Evolutionary conservation across 2,797 vertebrate species (phyloP).

Genomic region (Adelosebastes latens): DNA sequence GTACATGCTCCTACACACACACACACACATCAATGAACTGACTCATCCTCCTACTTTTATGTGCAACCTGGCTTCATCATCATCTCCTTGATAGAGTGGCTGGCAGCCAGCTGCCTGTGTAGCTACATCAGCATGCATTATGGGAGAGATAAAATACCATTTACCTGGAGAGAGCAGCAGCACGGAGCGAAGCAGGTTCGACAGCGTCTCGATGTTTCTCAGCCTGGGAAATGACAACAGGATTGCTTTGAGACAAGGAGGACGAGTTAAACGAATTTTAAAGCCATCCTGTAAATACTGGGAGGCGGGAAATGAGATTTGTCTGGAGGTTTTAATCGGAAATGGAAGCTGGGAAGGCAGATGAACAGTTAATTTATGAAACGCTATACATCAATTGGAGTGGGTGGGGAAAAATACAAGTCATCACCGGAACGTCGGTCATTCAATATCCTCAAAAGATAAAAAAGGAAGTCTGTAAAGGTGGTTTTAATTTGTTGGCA

Average conservation of each 20-base stretch:
- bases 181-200: slow-evolving; percentile 90
- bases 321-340: slow-evolving; percentile 62
- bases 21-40: slow-evolving; percentile 19
- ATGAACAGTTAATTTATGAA: slow-evolving; percentile 50
- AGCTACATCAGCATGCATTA: slow-evolving; percentile 69
- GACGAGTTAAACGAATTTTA: slow-evolving; percentile 43
- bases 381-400: slow-evolving; percentile 21
- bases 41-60: slow-evolving; percentile 64
- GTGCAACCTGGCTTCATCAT: slow-evolving; percentile 67
- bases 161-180: slow-evolving; percentile 88
- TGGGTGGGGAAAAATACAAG: slow-evolving; percentile 1
- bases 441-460: slow-evolving; percentile 33
- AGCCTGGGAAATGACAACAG: slow-evolving; percentile 80
- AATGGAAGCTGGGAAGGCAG: slow-evolving; percentile 37
- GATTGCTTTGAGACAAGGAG: slow-evolving; percentile 50
- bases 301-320: slow-evolving; percentile 58
- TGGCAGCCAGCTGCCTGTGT: slow-evolving; percentile 68
- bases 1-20: not conserved
- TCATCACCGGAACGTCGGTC: not conserved
- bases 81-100: slow-evolving; percentile 65
- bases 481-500: not conserved
- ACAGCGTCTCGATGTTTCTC: slow-evolving; percentile 91
- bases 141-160: slow-evolving; percentile 61
- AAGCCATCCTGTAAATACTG: slow-evolving; percentile 48
- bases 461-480: not conserved